phyloP scores from a whole-genome alignment of 2,888 invertebrate genomes.

The Morpho deidamia region DNA sequence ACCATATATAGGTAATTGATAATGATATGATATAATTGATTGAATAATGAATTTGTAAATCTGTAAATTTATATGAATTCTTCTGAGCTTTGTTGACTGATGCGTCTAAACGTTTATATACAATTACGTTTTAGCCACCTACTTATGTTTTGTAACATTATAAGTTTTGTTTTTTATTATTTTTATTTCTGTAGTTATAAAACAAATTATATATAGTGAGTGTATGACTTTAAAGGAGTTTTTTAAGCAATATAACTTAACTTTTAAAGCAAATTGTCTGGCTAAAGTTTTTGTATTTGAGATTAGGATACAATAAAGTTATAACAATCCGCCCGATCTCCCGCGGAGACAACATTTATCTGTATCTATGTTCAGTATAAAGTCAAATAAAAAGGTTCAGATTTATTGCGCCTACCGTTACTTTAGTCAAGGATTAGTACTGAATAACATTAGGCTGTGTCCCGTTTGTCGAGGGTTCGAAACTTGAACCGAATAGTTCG shows the following conservation, averaged over 20 bases:
- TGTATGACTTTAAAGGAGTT: too few species aligned
- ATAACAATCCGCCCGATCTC: constrained; percentile 1
- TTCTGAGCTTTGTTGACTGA: too few species aligned
- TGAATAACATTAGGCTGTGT: constrained; percentile 12
- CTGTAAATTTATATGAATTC: too few species aligned
- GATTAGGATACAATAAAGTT: constrained; percentile 8
- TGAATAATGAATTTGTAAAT: too few species aligned
- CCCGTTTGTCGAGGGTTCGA: constrained; percentile 26
- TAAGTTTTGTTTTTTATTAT: too few species aligned
- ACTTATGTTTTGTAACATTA: too few species aligned
- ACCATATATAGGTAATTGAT: too few species aligned
- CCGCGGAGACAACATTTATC: constrained; percentile 6
- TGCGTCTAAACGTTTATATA: too few species aligned
- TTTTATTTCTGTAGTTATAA: too few species aligned
- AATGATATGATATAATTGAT: too few species aligned
- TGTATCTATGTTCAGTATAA: neutral
- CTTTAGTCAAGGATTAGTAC: neutral
- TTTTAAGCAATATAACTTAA: neutral
- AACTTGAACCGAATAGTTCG: constrained; percentile 41
- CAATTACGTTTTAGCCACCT: too few species aligned
- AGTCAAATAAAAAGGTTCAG: neutral
- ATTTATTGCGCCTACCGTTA: neutral
- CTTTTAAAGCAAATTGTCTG: neutral
- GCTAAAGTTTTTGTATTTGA: neutral
- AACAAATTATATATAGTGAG: too few species aligned